Base-by-base conservation (phyloP, 2,113 vertebrate species). In the Nanorana parkeri region DNA sequence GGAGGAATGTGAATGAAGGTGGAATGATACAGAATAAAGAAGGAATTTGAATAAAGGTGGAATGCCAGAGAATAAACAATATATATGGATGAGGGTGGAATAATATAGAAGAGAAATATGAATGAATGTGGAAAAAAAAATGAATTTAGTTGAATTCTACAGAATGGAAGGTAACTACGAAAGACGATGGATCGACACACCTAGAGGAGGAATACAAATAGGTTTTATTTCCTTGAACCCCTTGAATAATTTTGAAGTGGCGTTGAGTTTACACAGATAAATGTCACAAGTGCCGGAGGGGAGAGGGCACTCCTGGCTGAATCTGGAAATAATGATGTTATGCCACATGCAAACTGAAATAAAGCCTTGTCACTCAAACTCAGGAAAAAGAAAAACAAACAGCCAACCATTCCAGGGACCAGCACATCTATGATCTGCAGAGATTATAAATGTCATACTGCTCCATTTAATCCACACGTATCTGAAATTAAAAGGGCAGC, bases 401-500 rank as follows among this genome's bases (percentile, higher is more conserved):
- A 79, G 77, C 54, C 19, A 23, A 68, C 51, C 23, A 32, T 8
- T 13, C 28, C 23, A 32, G 7, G 54, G 63, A 52, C 23, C 20
- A 17, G 17, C 36, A 19, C 47, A 23, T 78, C 63, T 36, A 11
- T 58, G 65, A 16, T 17, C 64, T 67, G 52, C n/a, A 32, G 64
- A 68, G 77, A 79, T 79, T 79, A 68, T 58, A 68, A 79, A 68
- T 68, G 77, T 58, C 77, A 79, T 20, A 17, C 5, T 7, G 36
- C 77, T 67, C 63, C 47, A 32, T 23, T 68, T 68, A 78, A 78
- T 78, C 61, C 41, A 29, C 28, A 78, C 47, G 3, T 5, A 5
- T 26, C 23, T n/a, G 26, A 68, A 56, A 56, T 78, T 56, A 68
- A 67, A 54, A 17, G 29, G 36, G 76, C 63, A 32, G 3, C 4